Conservation (phyloP, 2,888 invertebrate species). For the Vesta saturnalis region DNA sequence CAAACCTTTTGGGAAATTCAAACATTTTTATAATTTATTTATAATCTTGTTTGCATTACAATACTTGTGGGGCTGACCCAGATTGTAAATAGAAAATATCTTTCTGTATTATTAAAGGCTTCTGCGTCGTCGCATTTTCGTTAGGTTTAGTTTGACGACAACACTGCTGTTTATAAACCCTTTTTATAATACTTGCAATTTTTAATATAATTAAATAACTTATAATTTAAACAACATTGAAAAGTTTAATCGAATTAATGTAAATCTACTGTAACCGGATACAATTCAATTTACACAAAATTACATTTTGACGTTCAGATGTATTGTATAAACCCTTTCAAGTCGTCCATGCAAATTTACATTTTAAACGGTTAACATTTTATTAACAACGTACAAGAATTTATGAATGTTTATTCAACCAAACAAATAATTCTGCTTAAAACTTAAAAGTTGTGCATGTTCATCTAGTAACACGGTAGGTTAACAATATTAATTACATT, state of each 20-base stretch:
- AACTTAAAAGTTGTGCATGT: no score
- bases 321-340: constrained; percentile 6
- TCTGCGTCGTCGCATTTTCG: neutral
- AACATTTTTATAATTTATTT: constrained; percentile 30
- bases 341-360: constrained; percentile 2
- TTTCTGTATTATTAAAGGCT: constrained; percentile 12
- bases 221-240: no score
- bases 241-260: neutral
- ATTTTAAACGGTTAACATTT: constrained; percentile 4
- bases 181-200: no score
- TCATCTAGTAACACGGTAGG: no score
- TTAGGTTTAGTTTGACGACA: neutral
- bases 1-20: constrained; percentile 9
- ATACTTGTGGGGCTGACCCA: constrained; percentile 26
- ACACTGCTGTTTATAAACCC: no score
- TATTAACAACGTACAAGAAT: no score
- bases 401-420: no score
- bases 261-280: neutral
- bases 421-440: no score
- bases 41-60: constrained; percentile 32
- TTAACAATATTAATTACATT: no score
- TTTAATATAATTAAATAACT: no score
- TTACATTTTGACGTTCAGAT: constrained; percentile 5
- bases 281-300: constrained; percentile 6
- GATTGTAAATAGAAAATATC: neutral